Conservation (phyloP, 2,888 invertebrate species). For the Ischnura elegans region DNA sequence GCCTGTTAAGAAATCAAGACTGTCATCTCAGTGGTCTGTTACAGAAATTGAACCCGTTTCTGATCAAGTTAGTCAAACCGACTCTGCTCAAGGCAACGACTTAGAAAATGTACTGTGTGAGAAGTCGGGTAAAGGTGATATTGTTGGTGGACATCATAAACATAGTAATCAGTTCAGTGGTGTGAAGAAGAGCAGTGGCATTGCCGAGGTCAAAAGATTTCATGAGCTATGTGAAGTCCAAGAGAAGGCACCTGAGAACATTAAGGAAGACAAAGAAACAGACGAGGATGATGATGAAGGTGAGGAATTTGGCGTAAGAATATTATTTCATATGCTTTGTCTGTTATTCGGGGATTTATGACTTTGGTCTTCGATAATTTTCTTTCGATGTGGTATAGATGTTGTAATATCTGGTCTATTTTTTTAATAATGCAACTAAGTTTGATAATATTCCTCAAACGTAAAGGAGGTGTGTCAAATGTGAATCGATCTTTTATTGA, state of each 20-base stretch:
- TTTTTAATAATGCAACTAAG: too few relatives aligned
- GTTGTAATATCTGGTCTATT: too few relatives aligned
- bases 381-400: too few relatives aligned
- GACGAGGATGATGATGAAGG: neutral
- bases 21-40: conserved; percentile 22
- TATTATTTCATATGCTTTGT: too few relatives aligned
- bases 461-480: too few relatives aligned
- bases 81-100: neutral
- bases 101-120: neutral
- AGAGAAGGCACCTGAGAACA: neutral
- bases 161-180: neutral
- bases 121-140: neutral
- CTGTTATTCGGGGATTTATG: too few relatives aligned
- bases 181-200: conserved; percentile 13
- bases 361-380: too few relatives aligned
- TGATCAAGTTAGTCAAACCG: neutral
- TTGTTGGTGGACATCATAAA: neutral
- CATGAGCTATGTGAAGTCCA: neutral
- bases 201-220: conserved; percentile 28
- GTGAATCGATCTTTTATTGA: too few relatives aligned
- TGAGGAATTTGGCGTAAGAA: neutral
- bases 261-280: neutral
- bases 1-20: neutral
- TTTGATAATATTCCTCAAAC: too few relatives aligned
- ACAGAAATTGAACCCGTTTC: neutral